phyloP scores from a whole-genome alignment of 2,113 vertebrate genomes.

The Platysteira castanea region DNA sequence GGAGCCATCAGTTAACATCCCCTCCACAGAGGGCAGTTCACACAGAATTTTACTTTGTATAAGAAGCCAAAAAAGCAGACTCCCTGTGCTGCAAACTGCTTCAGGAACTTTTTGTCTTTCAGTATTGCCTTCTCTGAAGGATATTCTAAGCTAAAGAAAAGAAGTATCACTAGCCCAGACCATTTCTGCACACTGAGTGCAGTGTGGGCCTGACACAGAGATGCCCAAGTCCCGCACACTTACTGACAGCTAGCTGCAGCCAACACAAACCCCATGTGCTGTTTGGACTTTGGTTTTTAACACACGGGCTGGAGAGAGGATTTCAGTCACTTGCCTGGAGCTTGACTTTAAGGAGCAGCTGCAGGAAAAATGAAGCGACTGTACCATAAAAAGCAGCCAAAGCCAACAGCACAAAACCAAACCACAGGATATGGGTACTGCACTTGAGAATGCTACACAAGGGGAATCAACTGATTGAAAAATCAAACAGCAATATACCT shows the following conservation, averaged over 20 bases:
- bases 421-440: background rate
- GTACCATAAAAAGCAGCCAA: background rate
- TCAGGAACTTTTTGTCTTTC: background rate
- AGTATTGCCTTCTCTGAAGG: background rate
- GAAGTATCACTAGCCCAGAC: background rate
- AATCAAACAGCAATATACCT: background rate
- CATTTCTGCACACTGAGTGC: background rate
- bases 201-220: background rate
- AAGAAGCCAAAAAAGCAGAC: background rate
- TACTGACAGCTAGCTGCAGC: background rate
- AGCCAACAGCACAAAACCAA: background rate
- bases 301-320: background rate
- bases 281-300: background rate
- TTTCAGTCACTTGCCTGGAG: background rate
- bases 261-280: background rate
- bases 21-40: background rate
- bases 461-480: background rate
- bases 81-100: background rate
- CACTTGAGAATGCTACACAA: background rate
- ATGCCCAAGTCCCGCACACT: background rate
- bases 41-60: background rate
- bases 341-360: constrained; percentile 15
- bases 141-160: background rate
- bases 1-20: background rate
- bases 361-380: background rate